These are phyloP conservation scores for Rhyacichthys aspro DNA, from an alignment of 2,797 vertebrate genomes.

Conservation along the genomic window DNA sequence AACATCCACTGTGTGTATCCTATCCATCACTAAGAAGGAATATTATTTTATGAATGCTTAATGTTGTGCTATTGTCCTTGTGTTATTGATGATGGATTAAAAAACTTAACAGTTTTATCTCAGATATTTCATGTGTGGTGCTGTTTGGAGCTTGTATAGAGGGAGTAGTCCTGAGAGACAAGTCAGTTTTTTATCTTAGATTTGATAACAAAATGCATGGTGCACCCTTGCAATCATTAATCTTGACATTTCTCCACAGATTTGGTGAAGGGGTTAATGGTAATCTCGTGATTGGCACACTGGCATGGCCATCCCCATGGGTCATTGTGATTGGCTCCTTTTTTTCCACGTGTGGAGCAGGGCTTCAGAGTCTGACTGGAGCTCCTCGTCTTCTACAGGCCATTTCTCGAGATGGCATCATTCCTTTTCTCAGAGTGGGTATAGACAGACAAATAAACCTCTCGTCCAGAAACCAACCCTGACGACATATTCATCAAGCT, in stretches of 20 bases:
- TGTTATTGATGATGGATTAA: not conserved
- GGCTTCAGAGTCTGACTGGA: slow-evolving; percentile 96
- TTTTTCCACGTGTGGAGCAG: slow-evolving; percentile 96
- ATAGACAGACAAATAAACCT: not conserved
- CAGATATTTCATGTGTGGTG: slow-evolving; percentile 89
- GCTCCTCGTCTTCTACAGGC: slow-evolving; percentile 96
- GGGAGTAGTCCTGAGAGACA: slow-evolving; percentile 92
- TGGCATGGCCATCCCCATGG: slow-evolving; percentile 96
- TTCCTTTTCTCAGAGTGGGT: slow-evolving; percentile 94
- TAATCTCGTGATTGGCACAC: slow-evolving; percentile 95
- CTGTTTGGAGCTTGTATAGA: slow-evolving; percentile 97
- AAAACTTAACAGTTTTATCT: slow-evolving; percentile 57
- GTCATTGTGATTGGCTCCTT: slow-evolving; percentile 98
- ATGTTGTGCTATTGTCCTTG: not conserved
- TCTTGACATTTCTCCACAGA: slow-evolving; percentile 65
- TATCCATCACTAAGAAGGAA: slow-evolving; percentile 32
- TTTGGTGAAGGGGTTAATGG: slow-evolving; percentile 95
- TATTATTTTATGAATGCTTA: not conserved
- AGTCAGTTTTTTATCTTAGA: slow-evolving; percentile 80
- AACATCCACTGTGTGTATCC: slow-evolving; percentile 98
- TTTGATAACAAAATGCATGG: not conserved
- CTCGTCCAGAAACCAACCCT: not conserved
- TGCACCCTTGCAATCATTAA: not conserved
- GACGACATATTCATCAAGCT: not conserved
- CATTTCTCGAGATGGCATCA: slow-evolving; percentile 93